phyloP scores from a whole-genome alignment of 92 coral and sea anemone genomes.

The Phenganax stokvisi region DNA sequence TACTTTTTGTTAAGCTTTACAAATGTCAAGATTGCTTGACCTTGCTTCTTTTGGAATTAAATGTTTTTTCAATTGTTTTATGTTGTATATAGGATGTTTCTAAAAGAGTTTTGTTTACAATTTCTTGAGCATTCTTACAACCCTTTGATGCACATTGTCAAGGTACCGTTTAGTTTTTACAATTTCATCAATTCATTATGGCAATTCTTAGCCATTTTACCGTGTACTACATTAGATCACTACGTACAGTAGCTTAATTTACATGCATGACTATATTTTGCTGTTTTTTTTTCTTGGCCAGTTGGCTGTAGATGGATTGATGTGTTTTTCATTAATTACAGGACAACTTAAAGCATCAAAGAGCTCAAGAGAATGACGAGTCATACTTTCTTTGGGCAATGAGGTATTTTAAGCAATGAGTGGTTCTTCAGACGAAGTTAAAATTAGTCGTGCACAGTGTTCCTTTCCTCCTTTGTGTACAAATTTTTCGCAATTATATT shows the following conservation, averaged over 20 bases:
- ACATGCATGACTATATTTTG: too few relatives aligned
- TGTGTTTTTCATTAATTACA: conserved; percentile 11
- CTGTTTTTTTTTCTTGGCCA: too few relatives aligned
- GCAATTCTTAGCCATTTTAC: too few relatives aligned
- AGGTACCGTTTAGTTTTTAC: conserved; percentile 45
- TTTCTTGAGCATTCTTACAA: conserved; percentile 84
- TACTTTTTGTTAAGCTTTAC: too few relatives aligned
- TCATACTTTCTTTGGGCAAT: conserved; percentile 93
- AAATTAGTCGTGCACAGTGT: too few relatives aligned
- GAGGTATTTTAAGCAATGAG: conserved; percentile 47
- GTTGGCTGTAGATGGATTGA: background rate
- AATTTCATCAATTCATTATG: too few relatives aligned
- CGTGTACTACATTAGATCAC: background rate
- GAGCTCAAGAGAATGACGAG: conserved; percentile 96
- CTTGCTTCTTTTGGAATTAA: too few relatives aligned
- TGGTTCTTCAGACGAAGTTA: too few relatives aligned
- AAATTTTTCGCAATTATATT: too few relatives aligned
- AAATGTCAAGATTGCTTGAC: too few relatives aligned
- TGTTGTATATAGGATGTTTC: conserved; percentile 57
- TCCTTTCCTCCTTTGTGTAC: too few relatives aligned
- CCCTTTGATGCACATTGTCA: conserved; percentile 66
- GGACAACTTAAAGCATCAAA: conserved; percentile 85
- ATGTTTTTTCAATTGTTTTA: background rate
- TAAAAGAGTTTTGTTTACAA: conserved; percentile 73
- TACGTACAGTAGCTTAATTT: background rate